Evolutionary conservation across 2,797 vertebrate species (phyloP).

Genomic region (Sebastiscus albofasciatus): DNA sequence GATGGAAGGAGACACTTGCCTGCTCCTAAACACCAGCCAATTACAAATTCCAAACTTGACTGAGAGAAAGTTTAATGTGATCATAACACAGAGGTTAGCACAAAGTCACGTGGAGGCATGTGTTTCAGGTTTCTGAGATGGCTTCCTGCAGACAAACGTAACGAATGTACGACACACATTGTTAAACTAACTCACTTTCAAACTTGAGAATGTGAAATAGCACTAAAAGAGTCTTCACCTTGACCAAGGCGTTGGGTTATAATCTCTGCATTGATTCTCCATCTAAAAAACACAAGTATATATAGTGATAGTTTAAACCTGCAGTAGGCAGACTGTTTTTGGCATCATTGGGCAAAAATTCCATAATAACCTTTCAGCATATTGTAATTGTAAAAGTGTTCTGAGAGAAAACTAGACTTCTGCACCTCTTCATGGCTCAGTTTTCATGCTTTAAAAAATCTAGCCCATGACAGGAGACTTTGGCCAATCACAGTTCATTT

Average conservation of each 20-base stretch:
- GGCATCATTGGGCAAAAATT: no score
- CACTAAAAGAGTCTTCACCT: not conserved
- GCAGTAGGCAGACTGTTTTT: no score
- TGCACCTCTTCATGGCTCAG: no score
- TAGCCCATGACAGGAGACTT: no score
- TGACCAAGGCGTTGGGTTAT: not conserved
- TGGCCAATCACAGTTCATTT: no score
- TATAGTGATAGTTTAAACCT: not conserved
- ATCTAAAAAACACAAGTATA: not conserved
- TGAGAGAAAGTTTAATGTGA: constrained; percentile 38
- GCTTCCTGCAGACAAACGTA: not conserved
- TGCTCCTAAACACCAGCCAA: constrained; percentile 39
- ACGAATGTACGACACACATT: not conserved
- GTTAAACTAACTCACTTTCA: not conserved
- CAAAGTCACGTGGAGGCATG: constrained; percentile 50
- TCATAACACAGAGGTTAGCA: constrained; percentile 27
- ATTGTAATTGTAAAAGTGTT: no score
- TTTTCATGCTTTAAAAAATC: no score
- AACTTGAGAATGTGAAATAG: not conserved
- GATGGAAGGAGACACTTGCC: constrained; percentile 55
- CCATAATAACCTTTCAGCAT: no score
- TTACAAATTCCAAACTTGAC: constrained; percentile 49
- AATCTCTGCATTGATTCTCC: not conserved
- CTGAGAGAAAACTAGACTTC: no score
- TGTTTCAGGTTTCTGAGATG: constrained; percentile 15